Percentiles rank a stretch among this genome's conserved stretches.
These are phyloP conservation scores for Tethea ocularis DNA, from an alignment of 2,888 invertebrate species.

Conservation along the genomic window DNA sequence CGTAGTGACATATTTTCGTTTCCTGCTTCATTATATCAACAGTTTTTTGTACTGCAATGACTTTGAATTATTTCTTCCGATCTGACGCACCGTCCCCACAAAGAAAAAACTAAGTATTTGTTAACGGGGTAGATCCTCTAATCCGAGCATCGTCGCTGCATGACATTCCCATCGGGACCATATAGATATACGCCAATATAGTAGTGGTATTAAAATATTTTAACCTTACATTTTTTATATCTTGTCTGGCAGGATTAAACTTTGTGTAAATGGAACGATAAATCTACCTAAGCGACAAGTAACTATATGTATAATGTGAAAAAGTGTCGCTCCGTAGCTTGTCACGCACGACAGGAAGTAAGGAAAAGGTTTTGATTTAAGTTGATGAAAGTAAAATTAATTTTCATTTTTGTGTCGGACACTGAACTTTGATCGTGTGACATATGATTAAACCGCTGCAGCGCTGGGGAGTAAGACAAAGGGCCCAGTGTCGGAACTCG, in stretches of 20 bases:
- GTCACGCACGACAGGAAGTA: not conserved
- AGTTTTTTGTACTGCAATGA: constrained; percentile 37
- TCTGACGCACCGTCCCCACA: constrained; percentile 32
- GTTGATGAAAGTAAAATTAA: constrained; percentile 41
- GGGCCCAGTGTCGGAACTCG: constrained; percentile 46
- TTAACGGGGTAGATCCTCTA: constrained; percentile 34
- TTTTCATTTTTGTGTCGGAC: constrained; percentile 38
- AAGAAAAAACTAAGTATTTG: constrained; percentile 36
- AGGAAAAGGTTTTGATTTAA: constrained; percentile 15
- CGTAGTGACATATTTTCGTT: constrained; percentile 28
- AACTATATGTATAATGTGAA: too few relatives aligned
- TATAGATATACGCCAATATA: not conserved
- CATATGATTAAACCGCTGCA: constrained; percentile 54
- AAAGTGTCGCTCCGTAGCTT: not conserved
- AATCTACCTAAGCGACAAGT: not conserved
- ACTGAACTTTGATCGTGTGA: constrained; percentile 55
- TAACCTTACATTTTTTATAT: not conserved
- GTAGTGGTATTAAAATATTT: not conserved
- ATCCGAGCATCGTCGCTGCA: constrained; percentile 15
- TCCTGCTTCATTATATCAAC: constrained; percentile 48
- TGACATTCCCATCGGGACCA: not conserved
- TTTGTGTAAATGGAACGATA: too few relatives aligned
- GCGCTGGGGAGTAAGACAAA: constrained; percentile 60
- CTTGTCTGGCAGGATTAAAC: not conserved
- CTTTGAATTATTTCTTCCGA: constrained; percentile 62